Conservation (phyloP, 2,888 invertebrate genomes). For the Aleiodes leptofemur region DNA sequence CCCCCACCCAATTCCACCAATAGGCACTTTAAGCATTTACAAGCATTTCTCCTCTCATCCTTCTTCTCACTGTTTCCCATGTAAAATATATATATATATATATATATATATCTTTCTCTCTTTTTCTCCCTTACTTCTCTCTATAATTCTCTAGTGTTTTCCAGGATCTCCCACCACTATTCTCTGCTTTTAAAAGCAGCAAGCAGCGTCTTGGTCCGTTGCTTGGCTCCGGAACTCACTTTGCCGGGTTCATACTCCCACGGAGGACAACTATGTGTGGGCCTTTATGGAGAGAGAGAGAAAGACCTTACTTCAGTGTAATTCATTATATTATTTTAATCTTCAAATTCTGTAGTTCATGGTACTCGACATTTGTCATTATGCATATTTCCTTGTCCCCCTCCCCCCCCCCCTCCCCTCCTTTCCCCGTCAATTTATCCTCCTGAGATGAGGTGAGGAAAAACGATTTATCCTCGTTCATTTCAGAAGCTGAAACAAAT, state of each 20-base stretch:
- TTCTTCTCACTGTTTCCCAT: conserved; percentile 54
- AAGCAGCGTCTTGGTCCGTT: conserved; percentile 50
- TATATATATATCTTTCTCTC: conserved; percentile 48
- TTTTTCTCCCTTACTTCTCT: conserved; percentile 46
- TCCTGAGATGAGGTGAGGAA: no score
- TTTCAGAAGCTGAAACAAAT: no score
- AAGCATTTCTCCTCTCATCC: conserved; percentile 32
- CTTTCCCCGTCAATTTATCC: no score
- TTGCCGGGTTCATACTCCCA: conserved; percentile 47
- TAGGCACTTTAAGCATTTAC: conserved; percentile 50
- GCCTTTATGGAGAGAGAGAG: background rate
- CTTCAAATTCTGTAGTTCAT: no score
- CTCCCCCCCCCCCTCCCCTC: no score
- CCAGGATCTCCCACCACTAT: conserved; percentile 53
- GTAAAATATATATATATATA: conserved; percentile 26
- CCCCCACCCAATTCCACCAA: conserved; percentile 43
- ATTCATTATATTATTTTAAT: conserved; percentile 9
- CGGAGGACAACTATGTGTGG: conserved; percentile 34
- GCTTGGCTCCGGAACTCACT: conserved; percentile 44
- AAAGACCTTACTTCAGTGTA: background rate
- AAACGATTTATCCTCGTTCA: no score
- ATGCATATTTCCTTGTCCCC: no score
- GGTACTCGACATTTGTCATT: no score
- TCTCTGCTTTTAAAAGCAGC: conserved; percentile 41
- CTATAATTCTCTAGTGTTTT: conserved; percentile 55